phyloP scores from a whole-genome alignment of 2,113 vertebrate species.

The Crotalus viridis region DNA sequence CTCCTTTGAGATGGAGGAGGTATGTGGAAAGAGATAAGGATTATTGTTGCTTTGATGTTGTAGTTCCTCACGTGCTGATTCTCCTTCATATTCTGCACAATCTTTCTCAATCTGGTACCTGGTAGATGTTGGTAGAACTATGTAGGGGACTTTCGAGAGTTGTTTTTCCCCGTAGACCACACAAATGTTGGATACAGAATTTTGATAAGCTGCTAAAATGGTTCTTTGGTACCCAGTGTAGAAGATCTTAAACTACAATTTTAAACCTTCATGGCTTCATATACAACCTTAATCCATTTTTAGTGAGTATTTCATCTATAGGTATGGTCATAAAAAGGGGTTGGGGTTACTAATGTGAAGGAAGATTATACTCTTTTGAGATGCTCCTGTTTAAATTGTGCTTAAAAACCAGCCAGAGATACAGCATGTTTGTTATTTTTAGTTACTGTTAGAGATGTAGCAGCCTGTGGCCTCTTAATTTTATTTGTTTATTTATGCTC shows the following conservation, averaged over 20 bases:
- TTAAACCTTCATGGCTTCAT: background rate
- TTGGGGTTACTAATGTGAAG: background rate
- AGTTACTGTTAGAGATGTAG: background rate
- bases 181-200: background rate
- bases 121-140: background rate
- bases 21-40: conserved; percentile 60
- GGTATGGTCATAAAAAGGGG: background rate
- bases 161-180: background rate
- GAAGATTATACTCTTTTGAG: background rate
- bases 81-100: background rate
- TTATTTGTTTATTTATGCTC: background rate
- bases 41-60: background rate
- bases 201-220: background rate
- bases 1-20: conserved; percentile 98
- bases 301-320: background rate
- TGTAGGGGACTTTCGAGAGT: background rate
- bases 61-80: background rate
- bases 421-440: background rate
- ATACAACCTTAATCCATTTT: background rate
- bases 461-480: background rate
- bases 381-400: background rate
- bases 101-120: background rate
- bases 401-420: background rate
- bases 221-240: background rate
- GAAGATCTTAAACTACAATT: background rate